phyloP scores from a whole-genome alignment of 2,888 invertebrate genomes.

The Netelia inedita region DNA sequence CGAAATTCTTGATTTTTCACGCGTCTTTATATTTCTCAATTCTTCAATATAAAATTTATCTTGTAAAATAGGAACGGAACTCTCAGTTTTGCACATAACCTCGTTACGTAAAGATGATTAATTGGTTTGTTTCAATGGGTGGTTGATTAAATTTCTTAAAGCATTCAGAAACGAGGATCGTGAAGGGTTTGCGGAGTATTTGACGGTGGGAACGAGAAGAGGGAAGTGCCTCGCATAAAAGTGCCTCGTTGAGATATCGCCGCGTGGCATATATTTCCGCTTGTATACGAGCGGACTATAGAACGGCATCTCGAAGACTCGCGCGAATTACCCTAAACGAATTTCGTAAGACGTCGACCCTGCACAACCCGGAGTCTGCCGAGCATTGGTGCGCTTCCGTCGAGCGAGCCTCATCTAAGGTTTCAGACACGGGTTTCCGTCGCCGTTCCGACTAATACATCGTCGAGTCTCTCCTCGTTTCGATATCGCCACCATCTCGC shows the following conservation, averaged over 20 bases:
- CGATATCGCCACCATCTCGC: slow-evolving; percentile 44
- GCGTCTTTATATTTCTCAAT: no score
- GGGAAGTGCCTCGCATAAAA: slow-evolving; percentile 25
- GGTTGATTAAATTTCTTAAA: slow-evolving; percentile 72
- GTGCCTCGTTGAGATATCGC: neutral
- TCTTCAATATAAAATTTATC: no score
- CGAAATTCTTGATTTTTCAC: neutral
- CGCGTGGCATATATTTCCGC: neutral
- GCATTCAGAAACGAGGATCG: slow-evolving; percentile 42
- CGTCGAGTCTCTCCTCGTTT: slow-evolving; percentile 49
- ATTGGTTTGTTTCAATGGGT: slow-evolving; percentile 55
- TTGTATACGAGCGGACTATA: neutral
- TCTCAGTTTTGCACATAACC: neutral
- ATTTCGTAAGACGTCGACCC: slow-evolving; percentile 78
- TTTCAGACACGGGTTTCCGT: slow-evolving; percentile 58
- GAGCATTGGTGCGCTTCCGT: slow-evolving; percentile 75
- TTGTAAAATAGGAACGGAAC: neutral
- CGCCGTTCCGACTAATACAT: slow-evolving; percentile 26
- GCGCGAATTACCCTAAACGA: slow-evolving; percentile 75
- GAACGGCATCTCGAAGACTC: slow-evolving; percentile 36
- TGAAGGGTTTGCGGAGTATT: slow-evolving; percentile 10
- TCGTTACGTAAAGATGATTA: slow-evolving; percentile 39
- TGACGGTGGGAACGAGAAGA: slow-evolving; percentile 44
- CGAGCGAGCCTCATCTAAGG: slow-evolving; percentile 61
- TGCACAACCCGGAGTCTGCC: slow-evolving; percentile 60